These are phyloP conservation scores for Reinhardtius hippoglossoides DNA, from an alignment of 2,113 vertebrate genomes.

Conservation along the genomic window DNA sequence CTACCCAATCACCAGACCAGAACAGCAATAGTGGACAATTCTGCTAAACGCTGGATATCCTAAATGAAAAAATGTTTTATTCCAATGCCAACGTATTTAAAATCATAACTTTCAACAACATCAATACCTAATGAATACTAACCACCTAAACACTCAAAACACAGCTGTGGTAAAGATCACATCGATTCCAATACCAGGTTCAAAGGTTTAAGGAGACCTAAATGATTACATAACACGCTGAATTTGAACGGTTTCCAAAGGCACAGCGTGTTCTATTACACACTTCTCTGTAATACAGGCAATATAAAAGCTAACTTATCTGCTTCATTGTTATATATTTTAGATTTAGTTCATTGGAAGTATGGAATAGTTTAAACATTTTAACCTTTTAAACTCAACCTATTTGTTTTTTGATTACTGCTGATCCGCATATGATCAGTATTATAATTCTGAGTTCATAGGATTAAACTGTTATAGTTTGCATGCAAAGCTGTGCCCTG, in stretches of 20 bases:
- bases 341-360: not conserved
- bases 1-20: too few species aligned
- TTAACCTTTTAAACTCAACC: not conserved
- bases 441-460: too few species aligned
- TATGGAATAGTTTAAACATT: not conserved
- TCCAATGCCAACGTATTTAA: not conserved
- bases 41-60: not conserved
- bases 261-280: not conserved
- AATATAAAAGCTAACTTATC: not conserved
- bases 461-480: too few species aligned
- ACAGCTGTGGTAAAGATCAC: not conserved
- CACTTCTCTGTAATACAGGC: not conserved
- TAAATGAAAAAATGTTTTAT: not conserved
- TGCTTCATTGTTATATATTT: not conserved
- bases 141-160: not conserved
- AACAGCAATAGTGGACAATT: not conserved
- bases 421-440: too few species aligned
- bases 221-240: conserved; percentile 6
- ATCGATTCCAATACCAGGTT: not conserved
- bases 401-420: not conserved
- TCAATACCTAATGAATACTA: not conserved
- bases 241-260: conserved; percentile 6
- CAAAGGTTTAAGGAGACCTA: conserved; percentile 22
- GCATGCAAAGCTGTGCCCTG: too few species aligned
- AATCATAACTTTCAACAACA: not conserved